A percentile compares a stretch with the other conserved stretches of the same genome.
Conservation (phyloP, 1,140 invertebrate species). For the Lordiphosa collinella region DNA sequence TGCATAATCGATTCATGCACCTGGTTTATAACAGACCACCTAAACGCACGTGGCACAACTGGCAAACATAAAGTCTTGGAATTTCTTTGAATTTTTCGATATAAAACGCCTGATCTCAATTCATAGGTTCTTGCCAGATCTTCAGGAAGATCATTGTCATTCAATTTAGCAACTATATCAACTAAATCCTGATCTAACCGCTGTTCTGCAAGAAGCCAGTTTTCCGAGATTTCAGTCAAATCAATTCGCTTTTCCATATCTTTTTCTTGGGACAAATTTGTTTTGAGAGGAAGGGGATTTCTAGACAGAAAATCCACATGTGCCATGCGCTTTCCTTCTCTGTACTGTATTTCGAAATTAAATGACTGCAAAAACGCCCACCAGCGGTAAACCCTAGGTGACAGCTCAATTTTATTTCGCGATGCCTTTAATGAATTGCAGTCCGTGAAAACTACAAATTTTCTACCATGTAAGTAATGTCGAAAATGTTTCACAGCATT, state of each 20-base stretch:
- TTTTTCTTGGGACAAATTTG: too few species aligned
- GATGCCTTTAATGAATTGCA: slow-evolving; percentile 8
- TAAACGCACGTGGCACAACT: neutral
- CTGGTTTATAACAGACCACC: neutral
- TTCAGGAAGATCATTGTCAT: neutral
- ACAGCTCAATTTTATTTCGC: too few species aligned
- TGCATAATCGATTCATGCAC: neutral
- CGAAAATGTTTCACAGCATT: neutral
- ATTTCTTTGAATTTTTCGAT: neutral
- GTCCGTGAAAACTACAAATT: slow-evolving; percentile 5
- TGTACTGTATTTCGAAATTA: too few species aligned
- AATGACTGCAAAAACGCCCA: too few species aligned
- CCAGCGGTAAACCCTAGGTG: too few species aligned
- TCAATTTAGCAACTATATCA: neutral
- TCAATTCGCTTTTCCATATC: neutral
- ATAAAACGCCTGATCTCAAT: neutral
- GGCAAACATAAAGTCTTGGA: neutral
- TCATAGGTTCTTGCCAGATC: neutral
- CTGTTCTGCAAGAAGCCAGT: neutral
- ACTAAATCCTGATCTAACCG: neutral
- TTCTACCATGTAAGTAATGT: slow-evolving; percentile 8
- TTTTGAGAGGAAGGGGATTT: too few species aligned
- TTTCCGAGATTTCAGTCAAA: neutral
- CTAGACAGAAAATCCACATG: too few species aligned
- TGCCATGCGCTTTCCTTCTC: too few species aligned